Evolutionary conservation across 2,888 invertebrate genomes (phyloP).

Genomic region (Crematogaster levior): DNA sequence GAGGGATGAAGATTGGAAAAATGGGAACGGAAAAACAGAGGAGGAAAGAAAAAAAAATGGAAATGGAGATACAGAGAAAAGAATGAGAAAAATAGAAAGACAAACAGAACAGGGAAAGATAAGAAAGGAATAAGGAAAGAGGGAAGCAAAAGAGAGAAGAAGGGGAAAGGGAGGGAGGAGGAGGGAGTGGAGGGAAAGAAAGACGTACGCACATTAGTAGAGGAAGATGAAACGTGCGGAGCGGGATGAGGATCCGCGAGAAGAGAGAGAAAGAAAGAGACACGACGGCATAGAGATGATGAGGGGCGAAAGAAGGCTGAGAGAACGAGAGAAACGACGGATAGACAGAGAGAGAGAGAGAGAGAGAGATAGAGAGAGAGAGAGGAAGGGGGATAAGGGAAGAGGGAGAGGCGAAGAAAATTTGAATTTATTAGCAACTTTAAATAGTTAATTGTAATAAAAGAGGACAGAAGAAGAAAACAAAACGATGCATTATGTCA

Average conservation of each 20-base stretch:
- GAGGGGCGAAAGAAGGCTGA: conserved; percentile 37
- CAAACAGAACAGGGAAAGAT: background rate
- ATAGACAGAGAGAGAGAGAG: conserved; percentile 32
- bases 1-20: too few species aligned
- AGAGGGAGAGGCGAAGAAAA: background rate
- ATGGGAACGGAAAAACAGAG: background rate
- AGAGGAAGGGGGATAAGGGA: background rate
- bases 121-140: background rate
- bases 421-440: conserved; percentile 15
- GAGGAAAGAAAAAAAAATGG: background rate
- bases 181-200: conserved; percentile 33
- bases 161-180: conserved; percentile 54
- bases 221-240: conserved; percentile 79
- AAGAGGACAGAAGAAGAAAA: too few species aligned
- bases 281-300: conserved; percentile 10
- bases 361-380: conserved; percentile 25
- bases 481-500: conserved; percentile 10
- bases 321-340: conserved; percentile 58
- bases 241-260: conserved; percentile 62
- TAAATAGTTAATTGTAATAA: conserved; percentile 7
- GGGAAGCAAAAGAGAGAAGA: background rate
- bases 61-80: background rate
- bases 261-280: conserved; percentile 38
- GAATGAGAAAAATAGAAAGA: background rate
- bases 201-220: conserved; percentile 49